Percentiles rank a stretch among this genome's conserved stretches.
Evolutionary conservation across 1,140 invertebrate genomes (phyloP).

Genomic region (Diprion similis): DNA sequence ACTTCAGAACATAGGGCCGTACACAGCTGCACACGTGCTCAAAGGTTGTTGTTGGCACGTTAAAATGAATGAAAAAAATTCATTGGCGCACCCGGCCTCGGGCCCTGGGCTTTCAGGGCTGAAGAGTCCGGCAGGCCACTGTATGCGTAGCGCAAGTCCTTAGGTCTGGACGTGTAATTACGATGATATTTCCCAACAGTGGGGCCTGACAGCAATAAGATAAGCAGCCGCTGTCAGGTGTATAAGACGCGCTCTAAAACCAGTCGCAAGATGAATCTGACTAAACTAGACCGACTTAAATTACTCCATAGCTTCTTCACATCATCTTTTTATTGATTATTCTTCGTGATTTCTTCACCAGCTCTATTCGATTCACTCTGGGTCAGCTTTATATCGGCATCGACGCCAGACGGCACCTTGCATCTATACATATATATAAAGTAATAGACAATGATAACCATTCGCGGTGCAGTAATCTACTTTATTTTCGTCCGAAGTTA

Average conservation of each 20-base stretch:
- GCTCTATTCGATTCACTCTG: no score
- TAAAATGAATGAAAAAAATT: no score
- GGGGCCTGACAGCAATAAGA: constrained; percentile 19
- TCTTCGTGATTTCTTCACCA: not conserved
- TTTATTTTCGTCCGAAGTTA: not conserved
- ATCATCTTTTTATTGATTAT: not conserved
- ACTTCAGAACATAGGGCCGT: not conserved
- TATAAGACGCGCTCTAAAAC: constrained; percentile 24
- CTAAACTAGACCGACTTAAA: constrained; percentile 30
- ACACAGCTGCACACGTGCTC: not conserved
- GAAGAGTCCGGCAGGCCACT: no score
- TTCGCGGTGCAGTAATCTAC: no score
- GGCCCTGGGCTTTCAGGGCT: no score
- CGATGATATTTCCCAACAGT: constrained; percentile 23
- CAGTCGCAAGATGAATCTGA: constrained; percentile 25
- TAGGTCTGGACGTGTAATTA: constrained; percentile 21
- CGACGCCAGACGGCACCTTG: not conserved
- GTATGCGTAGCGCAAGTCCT: not conserved
- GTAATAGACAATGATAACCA: not conserved
- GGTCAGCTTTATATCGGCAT: no score
- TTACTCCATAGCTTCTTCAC: constrained; percentile 9
- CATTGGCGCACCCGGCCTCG: no score
- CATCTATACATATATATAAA: not conserved
- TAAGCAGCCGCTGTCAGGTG: constrained; percentile 18
- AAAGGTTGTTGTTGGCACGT: no score